Conservation (phyloP, 2,797 vertebrate genomes). For the Gastrophryne carolinensis region DNA sequence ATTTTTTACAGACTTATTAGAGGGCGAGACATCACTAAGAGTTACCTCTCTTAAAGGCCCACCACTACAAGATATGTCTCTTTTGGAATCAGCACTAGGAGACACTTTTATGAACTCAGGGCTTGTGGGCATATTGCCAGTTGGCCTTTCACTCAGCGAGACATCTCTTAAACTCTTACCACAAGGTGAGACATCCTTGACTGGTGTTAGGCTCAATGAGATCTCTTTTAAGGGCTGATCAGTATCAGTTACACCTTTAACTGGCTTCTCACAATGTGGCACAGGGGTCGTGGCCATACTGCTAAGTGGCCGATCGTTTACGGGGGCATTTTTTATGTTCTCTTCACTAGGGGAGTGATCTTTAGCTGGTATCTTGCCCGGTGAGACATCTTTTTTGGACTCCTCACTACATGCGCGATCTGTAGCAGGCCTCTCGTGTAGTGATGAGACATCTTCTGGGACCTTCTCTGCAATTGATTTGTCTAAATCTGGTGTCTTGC, state of each 20-base stretch:
- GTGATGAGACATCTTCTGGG: background rate
- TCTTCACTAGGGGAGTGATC: background rate
- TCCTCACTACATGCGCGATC: background rate
- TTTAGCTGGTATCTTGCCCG: background rate
- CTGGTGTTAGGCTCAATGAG: background rate
- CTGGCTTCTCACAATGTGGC: background rate
- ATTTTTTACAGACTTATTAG: too few relatives aligned
- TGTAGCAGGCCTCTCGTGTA: too few relatives aligned
- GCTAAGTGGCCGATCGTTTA: too few relatives aligned
- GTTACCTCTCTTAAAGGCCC: too few relatives aligned
- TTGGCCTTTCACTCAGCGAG: background rate
- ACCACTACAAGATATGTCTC: too few relatives aligned
- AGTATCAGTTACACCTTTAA: background rate
- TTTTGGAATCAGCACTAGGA: too few relatives aligned
- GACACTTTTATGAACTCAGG: too few relatives aligned
- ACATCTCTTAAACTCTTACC: background rate
- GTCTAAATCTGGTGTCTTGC: background rate
- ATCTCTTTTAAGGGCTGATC: background rate
- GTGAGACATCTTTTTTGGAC: background rate
- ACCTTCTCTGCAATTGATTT: too few relatives aligned
- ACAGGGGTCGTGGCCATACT: too few relatives aligned
- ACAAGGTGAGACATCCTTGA: background rate
- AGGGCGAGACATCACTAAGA: too few relatives aligned
- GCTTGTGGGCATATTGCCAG: too few relatives aligned
- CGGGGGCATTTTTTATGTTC: too few relatives aligned